Percentiles rank a stretch among this genome's conserved stretches.
Conservation (phyloP, 1,140 invertebrate genomes). For the Drosophila nigromelanica region DNA sequence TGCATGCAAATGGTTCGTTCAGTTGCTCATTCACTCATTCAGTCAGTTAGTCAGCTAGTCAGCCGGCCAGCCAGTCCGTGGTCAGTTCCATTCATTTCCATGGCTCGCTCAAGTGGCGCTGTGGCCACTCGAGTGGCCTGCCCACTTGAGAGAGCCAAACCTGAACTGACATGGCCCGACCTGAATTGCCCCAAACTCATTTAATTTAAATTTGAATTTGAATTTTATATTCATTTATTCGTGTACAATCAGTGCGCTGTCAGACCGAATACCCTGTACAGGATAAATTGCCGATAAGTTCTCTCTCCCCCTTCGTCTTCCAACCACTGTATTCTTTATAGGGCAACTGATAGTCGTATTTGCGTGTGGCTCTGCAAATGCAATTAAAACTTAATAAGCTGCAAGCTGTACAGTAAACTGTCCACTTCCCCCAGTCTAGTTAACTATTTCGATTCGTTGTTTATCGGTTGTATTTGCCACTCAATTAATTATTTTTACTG, state of each 20-base stretch:
- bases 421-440: slow-evolving; percentile 18
- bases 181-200: slow-evolving; percentile 51
- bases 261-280: slow-evolving; percentile 12
- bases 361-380: not conserved
- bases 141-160: slow-evolving; percentile 58
- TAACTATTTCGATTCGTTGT: slow-evolving; percentile 24
- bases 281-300: not conserved
- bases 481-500: slow-evolving; percentile 55
- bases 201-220: slow-evolving; percentile 59
- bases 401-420: slow-evolving; percentile 35
- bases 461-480: slow-evolving; percentile 51
- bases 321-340: not conserved
- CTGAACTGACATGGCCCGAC: slow-evolving; percentile 28
- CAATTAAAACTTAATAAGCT: slow-evolving; percentile 54
- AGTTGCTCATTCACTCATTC: slow-evolving; percentile 42
- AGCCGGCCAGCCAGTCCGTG: slow-evolving; percentile 43
- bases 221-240: slow-evolving; percentile 43
- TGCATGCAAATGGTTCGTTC: slow-evolving; percentile 76
- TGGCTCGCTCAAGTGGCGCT: slow-evolving; percentile 65
- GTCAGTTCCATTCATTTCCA: slow-evolving; percentile 69
- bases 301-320: not conserved
- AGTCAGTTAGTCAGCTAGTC: slow-evolving; percentile 18
- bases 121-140: slow-evolving; percentile 49
- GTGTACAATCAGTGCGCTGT: slow-evolving; percentile 4
- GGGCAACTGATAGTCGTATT: slow-evolving; percentile 1